Evolutionary conservation across 2,888 invertebrate genomes (phyloP).

Genomic region (Drosophila percnosoma): DNA sequence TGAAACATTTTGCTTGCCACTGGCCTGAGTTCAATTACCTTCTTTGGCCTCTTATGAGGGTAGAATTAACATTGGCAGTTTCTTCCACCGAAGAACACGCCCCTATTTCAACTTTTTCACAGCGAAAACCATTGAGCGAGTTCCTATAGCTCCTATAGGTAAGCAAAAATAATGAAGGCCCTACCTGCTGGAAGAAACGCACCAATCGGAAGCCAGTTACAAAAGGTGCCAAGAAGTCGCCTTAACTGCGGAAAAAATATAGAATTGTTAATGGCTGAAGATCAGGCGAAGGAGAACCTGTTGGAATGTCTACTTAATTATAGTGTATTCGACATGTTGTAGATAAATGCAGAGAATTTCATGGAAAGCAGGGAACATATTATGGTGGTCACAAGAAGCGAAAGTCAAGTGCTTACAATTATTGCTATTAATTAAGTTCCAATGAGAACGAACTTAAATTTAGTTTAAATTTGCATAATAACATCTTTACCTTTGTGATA

Average conservation of each 20-base stretch:
- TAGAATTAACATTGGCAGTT: conserved; percentile 24
- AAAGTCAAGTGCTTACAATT: neutral
- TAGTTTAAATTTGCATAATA: neutral
- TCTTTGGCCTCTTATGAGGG: conserved; percentile 38
- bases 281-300: conserved; percentile 6
- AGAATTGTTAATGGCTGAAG: conserved; percentile 3
- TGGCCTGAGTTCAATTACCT: conserved; percentile 49
- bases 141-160: conserved; percentile 27
- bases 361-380: neutral
- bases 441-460: neutral
- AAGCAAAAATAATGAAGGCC: conserved; percentile 48
- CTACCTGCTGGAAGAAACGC: conserved; percentile 36
- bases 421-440: neutral
- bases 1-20: conserved; percentile 3
- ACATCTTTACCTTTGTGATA: neutral
- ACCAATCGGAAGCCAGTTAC: conserved; percentile 49
- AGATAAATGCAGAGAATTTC: neutral
- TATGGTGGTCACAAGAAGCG: neutral
- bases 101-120: conserved; percentile 36
- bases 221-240: conserved; percentile 14
- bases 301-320: conserved; percentile 14
- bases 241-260: neutral
- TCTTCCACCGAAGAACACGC: conserved; percentile 36
- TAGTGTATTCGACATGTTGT: neutral
- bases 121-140: conserved; percentile 34